phyloP scores from a whole-genome alignment of 2,888 invertebrate genomes.

The Amiota mariae region DNA sequence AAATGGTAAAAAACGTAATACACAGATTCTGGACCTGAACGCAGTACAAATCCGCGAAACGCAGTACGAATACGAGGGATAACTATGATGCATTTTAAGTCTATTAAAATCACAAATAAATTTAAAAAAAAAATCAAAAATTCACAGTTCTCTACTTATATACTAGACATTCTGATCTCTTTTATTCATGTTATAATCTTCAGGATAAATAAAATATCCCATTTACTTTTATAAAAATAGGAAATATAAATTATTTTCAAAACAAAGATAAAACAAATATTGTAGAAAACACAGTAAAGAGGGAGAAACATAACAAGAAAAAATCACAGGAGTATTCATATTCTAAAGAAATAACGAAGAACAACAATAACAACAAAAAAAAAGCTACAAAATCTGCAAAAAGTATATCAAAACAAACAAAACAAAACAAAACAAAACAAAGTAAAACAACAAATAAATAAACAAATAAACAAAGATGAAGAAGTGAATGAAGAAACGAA shows the following conservation, averaged over 20 bases:
- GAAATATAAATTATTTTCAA: neutral
- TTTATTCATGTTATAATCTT: no score
- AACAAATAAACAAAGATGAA: constrained; percentile 17
- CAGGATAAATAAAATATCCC: neutral
- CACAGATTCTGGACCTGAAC: no score
- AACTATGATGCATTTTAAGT: no score
- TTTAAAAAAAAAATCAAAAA: no score
- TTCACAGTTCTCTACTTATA: no score
- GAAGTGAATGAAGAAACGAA: constrained; percentile 3
- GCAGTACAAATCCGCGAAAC: no score
- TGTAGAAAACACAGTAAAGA: neutral
- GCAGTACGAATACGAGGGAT: no score
- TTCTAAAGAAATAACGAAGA: constrained; percentile 10
- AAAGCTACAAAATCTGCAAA: neutral
- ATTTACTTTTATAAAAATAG: no score
- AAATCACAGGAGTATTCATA: constrained; percentile 19
- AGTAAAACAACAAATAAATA: constrained; percentile 1
- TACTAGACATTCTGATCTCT: no score
- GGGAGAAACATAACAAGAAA: neutral
- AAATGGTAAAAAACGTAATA: no score
- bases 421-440: neutral
- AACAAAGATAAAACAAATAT: neutral
- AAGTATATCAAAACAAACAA: constrained; percentile 11
- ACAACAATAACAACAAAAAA: neutral
- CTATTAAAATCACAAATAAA: no score